Base-by-base conservation (phyloP, 2,888 invertebrate genomes). In the Notodonta dromedarius region DNA sequence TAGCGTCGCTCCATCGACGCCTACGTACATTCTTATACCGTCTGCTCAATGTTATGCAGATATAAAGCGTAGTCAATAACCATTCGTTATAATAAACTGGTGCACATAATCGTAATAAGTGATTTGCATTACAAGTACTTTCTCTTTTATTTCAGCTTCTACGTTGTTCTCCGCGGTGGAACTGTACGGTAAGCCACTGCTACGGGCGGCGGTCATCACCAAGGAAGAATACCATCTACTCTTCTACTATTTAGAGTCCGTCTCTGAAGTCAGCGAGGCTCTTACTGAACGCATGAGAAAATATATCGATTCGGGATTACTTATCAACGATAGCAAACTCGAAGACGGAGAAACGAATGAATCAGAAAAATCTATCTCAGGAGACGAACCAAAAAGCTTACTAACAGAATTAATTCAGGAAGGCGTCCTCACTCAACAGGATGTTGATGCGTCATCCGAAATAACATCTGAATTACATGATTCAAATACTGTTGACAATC, bases 101-200 rank as follows among this genome's bases (percentile, higher is more conserved):
- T 74, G 69, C 71, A 74, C 58, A 69, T 59, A 57, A 68, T 69
- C 65, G 62, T 74, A 70, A 67, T 66, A 71, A 56, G 68, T 32
- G 52, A 63, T 74, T 75, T 67, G 62, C 59, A 67, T 78, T 66
- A 75, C 60, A 70, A 67, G 68, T 68, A 75, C 76, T 79, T 81
- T 82, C 76, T 83, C 76, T 81, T 83, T 85, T 81, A 72, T 93
- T 93, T 67, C 93, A 94, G 94, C 93, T 74, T 86, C 93, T 66
- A 94, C 94, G 66, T 83, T 96, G 64, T 94, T 94, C 82, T 95
- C 95, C 67, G 95, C 95, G 57, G 93, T 94, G 73, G 95, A 95
- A 81, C 86, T 95, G 61, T 96, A 95, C 80, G 95, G 95, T 24
- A 94, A 94, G 74, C 95, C 95, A 1, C 87, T 96, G 61, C 79